Evolutionary conservation across 2,113 vertebrate species (phyloP).

Genomic region (Sphaerodactylus townsendi): DNA sequence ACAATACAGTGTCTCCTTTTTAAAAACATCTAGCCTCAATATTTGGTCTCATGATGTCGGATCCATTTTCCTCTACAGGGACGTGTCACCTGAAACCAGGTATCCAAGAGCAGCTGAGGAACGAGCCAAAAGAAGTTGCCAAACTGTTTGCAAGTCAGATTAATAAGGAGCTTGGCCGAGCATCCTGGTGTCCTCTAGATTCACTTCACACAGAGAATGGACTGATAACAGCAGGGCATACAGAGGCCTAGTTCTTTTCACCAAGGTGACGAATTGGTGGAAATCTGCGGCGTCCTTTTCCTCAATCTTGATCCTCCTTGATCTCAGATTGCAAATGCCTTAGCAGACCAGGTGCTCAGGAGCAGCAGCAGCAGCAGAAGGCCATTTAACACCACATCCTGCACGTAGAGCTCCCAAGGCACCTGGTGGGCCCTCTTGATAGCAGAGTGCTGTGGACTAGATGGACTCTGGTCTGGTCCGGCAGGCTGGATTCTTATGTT

Average conservation of each 20-base stretch:
- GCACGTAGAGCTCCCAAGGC: no score
- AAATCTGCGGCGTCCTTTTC: no score
- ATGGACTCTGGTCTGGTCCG: no score
- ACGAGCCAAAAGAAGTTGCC: slow-evolving; percentile 8
- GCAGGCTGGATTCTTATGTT: no score
- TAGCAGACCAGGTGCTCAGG: no score
- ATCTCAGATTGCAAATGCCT: no score
- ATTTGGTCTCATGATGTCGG: background rate
- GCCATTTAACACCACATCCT: no score
- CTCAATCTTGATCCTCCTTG: no score
- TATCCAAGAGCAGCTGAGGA: slow-evolving; percentile 22
- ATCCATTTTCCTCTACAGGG: background rate
- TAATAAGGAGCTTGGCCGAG: slow-evolving; percentile 23
- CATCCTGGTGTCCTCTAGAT: slow-evolving; percentile 17
- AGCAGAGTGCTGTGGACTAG: no score
- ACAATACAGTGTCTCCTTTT: background rate
- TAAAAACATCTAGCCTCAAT: background rate
- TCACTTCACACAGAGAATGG: background rate
- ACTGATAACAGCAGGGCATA: background rate
- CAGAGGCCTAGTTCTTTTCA: background rate
- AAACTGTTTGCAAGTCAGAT: slow-evolving; percentile 35
- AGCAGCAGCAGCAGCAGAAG: no score
- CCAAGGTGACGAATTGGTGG: background rate
- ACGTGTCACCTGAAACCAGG: background rate
- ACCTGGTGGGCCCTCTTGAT: no score